Evolutionary conservation across 2,888 invertebrate genomes (phyloP).

Genomic region (Plagiodera versicolora): DNA sequence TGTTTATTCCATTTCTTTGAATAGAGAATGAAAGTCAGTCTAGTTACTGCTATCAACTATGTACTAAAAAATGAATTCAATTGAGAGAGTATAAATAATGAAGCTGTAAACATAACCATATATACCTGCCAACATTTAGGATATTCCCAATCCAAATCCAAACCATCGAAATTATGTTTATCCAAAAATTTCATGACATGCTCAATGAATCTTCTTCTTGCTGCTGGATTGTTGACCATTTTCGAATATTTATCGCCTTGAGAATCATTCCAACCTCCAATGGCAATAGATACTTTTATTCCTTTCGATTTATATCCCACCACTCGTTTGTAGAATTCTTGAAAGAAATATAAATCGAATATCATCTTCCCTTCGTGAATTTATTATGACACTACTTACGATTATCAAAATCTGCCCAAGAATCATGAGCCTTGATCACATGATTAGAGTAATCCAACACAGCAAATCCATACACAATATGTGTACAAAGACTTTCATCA

Average conservation of each 20-base stretch:
- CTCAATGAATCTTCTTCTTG: constrained; percentile 72
- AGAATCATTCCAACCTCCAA: constrained; percentile 97
- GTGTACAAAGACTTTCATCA: constrained; percentile 85
- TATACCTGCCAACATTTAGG: constrained; percentile 79
- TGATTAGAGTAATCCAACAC: constrained; percentile 83
- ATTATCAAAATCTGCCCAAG: constrained; percentile 89
- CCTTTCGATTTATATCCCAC: constrained; percentile 76
- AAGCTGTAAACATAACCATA: not conserved
- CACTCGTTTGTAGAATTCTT: constrained; percentile 83
- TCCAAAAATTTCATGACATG: constrained; percentile 77
- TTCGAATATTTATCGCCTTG: constrained; percentile 87
- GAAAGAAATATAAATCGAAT: constrained; percentile 40
- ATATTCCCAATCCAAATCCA: constrained; percentile 96
- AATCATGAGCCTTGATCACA: constrained; percentile 80
- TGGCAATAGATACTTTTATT: constrained; percentile 81
- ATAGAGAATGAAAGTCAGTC: no score
- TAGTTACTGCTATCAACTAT: no score
- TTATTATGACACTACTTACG: no score
- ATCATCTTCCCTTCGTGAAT: no score
- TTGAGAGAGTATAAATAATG: no score
- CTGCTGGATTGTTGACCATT: constrained; percentile 74
- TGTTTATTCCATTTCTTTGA: no score
- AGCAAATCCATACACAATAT: constrained; percentile 91
- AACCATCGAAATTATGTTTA: constrained; percentile 84
- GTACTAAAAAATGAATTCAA: no score